These are phyloP conservation scores for Leptarthrus brevirostris DNA, from an alignment of 2,888 invertebrate species.

Conservation along the genomic window DNA sequence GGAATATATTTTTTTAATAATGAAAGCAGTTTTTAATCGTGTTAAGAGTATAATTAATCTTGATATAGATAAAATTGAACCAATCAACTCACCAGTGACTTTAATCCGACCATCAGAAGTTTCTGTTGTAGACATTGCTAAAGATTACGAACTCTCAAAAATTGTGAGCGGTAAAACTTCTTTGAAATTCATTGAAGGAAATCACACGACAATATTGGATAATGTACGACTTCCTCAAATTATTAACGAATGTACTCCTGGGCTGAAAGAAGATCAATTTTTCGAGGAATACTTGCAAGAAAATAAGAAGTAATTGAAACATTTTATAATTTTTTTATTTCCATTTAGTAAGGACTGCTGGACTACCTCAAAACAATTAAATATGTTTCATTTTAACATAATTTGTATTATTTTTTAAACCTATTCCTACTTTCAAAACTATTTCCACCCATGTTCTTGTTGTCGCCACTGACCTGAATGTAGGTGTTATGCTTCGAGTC, in stretches of 20 bases:
- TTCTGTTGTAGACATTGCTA: slow-evolving; percentile 69
- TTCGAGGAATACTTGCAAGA: too few relatives aligned
- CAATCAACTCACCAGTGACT: slow-evolving; percentile 71
- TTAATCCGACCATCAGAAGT: slow-evolving; percentile 75
- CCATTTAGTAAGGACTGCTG: too few relatives aligned
- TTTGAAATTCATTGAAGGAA: slow-evolving; percentile 77
- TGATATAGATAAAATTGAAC: slow-evolving; percentile 67
- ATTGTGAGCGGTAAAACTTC: slow-evolving; percentile 71
- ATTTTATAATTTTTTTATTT: background rate
- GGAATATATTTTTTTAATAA: slow-evolving; percentile 66
- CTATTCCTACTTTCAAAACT: too few relatives aligned
- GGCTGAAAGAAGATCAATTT: slow-evolving; percentile 60
- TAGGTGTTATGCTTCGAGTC: too few relatives aligned
- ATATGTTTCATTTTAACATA: too few relatives aligned
- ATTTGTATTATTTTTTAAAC: too few relatives aligned
- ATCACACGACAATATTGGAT: slow-evolving; percentile 77
- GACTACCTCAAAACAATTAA: too few relatives aligned
- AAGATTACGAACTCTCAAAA: slow-evolving; percentile 76
- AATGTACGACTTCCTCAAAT: slow-evolving; percentile 74
- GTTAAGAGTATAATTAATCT: slow-evolving; percentile 70
- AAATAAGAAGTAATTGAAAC: background rate
- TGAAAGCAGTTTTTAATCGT: slow-evolving; percentile 69
- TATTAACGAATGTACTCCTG: slow-evolving; percentile 70
- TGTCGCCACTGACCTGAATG: too few relatives aligned
- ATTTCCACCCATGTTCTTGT: too few relatives aligned